Base-by-base conservation (phyloP, 2,888 invertebrate genomes). In the Eupithecia subumbrata region DNA sequence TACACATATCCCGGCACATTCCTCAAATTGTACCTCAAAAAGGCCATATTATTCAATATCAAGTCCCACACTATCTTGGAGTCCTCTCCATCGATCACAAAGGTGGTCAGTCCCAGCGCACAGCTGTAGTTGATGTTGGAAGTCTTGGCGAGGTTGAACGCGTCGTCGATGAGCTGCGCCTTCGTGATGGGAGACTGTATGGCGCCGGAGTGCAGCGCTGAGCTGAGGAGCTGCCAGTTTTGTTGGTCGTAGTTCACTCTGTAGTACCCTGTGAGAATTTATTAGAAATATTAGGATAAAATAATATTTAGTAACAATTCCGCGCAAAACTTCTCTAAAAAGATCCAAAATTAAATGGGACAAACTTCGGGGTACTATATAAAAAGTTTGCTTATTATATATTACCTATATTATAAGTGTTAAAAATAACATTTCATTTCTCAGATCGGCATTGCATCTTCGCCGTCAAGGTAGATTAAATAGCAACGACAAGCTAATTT, bases 131-230 rank as follows among this genome's bases (percentile, higher is more conserved):
- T 89, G 0, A 97, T 87, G 63, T 93, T 89, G 0, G 95, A 95
- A 0, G 95, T 93, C 83, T 96, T 95, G 18, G 97, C 97, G 12
- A 96, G 86, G 85, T 96, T 96, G 86, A 96, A 96, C 0, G 97
- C 96, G 84, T 98, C 97, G 84, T 97, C 97, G 12, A 98, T 95
- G 0, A 97, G 90, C 85, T 97, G 97, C 0, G 97, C 97, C 73
- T 96, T 95, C 48, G 96, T 96, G 5, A 96, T 91, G 0, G 96
- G 92, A 0, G 96, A 95, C 71, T 96, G 95, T 4, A 94, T 89
- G 2, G 86, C 81, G 0, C 94, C 96, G 5, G 95, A 92, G 37
- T 95, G 94, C 0, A 96, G 84, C 0, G 95, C 95, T 7, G 90
- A 81, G 68, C 89, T 91, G 0, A 96, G 86, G 0, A 95, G 81